Evolutionary conservation across 2,797 vertebrate species (phyloP), one percentile per base, ranked within the genome.

Genomic region (Enteromius anoplus): DNA sequence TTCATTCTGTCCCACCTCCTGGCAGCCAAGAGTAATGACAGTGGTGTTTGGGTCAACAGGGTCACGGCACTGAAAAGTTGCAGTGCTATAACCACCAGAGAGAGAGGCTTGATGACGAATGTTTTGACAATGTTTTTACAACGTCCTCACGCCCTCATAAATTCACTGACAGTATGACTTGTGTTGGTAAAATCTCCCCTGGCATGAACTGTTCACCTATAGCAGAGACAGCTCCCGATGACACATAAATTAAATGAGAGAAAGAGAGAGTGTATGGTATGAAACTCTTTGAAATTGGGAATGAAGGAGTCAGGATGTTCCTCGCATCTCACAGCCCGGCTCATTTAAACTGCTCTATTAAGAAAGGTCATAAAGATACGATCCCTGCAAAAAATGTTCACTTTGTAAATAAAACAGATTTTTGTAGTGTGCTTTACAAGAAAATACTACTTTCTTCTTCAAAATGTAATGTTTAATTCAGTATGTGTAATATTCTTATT

Each of bases 1-100:
- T 89, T 88, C 86, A 87, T 86, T 88, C 81, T 86, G 85, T 86
- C 85, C 81, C 86, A 87, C 85, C 86, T 86, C 65, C 82, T 86
- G 87, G 87, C 88, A 87, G 86, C 78, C 26, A 80, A 84, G 88
- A 89, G 86, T 88, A 88, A 89, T 89, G 87, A 84, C 70, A 82
- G 85, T 82, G 71, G 79, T 82, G 69, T 82, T 84, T 49, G 76
- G 87, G 88, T 88, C 85, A 51, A 66, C 68, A n/a, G 72, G 87
- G 87, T 87, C 83, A 86, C 85, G 29, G 58, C 75, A 87, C 84
- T 82, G 85, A 88, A 84, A 85, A 85, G 75, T 85, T 75, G 78
- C 81, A 80, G 65, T 55, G 55, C 71, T 79, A 72, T 75, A 80
- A 64, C 78, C 78, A 75, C 83, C 76, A 77, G 83, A 85, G 85